Conservation (phyloP, 2,113 vertebrate genomes). For the Paraplagusia blochii region DNA sequence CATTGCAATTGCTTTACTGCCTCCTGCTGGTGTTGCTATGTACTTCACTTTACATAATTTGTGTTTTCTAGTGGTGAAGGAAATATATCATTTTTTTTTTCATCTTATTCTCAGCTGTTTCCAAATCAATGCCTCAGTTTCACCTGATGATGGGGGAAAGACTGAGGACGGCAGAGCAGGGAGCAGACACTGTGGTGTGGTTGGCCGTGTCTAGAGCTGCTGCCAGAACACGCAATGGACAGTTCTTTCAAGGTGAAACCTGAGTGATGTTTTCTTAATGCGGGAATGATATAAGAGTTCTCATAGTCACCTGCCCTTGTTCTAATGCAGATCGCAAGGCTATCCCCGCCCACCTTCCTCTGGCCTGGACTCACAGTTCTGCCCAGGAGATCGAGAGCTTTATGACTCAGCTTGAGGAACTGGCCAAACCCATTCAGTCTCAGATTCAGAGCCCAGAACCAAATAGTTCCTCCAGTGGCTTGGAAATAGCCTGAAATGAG, state of each 20-base stretch:
- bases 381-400: constrained; percentile 59
- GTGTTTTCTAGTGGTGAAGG: no score
- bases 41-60: no score
- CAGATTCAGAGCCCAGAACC: constrained; percentile 11
- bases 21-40: no score
- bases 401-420: constrained; percentile 60
- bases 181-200: constrained; percentile 71
- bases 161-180: constrained; percentile 66
- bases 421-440: constrained; percentile 45
- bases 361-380: constrained; percentile 72
- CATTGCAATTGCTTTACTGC: no score
- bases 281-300: not conserved
- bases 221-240: constrained; percentile 47
- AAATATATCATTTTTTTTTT: no score
- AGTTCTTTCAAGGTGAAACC: constrained; percentile 72
- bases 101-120: constrained; percentile 55
- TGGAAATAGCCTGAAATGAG: constrained; percentile 23
- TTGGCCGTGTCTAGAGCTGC: constrained; percentile 61
- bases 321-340: constrained; percentile 65
- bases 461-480: not conserved
- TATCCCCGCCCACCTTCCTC: constrained; percentile 66
- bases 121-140: constrained; percentile 73
- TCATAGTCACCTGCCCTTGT: not conserved
- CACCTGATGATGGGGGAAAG: constrained; percentile 68
- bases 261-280: not conserved